These are phyloP conservation scores for Erythrocebus patas DNA, from an alignment of 2,113 vertebrate species.

Conservation along the genomic window DNA sequence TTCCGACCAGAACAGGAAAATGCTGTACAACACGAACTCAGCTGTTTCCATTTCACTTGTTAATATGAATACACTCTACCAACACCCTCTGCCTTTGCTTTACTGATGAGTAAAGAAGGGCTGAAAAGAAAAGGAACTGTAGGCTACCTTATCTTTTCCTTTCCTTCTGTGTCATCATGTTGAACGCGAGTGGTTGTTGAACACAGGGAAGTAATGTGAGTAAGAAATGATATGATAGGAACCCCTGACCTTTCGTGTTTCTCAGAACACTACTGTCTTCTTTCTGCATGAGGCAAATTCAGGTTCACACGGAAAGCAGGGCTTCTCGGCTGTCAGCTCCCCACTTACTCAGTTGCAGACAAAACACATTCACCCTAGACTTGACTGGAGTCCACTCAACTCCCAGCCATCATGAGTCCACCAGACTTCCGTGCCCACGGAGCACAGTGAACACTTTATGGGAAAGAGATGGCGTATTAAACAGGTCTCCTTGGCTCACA, in stretches of 20 bases:
- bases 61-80: neutral
- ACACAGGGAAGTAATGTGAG: neutral
- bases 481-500: neutral
- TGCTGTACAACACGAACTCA: neutral
- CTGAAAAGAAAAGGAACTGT: neutral
- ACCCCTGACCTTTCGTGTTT: neutral
- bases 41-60: neutral
- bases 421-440: neutral
- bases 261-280: neutral
- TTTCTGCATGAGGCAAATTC: neutral
- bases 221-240: neutral
- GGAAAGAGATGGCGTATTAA: accelerated
- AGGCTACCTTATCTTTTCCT: neutral
- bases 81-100: neutral
- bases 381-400: neutral
- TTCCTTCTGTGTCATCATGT: neutral
- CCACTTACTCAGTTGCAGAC: neutral
- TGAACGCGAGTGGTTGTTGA: neutral
- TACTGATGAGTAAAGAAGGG: neutral
- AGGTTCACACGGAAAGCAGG: neutral
- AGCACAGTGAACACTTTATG: neutral
- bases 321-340: neutral
- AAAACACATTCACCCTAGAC: neutral
- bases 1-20: too few relatives aligned
- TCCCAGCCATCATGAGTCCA: neutral